Conservation (phyloP, 2,113 vertebrate genomes). For the Benitochromis conjunctus region DNA sequence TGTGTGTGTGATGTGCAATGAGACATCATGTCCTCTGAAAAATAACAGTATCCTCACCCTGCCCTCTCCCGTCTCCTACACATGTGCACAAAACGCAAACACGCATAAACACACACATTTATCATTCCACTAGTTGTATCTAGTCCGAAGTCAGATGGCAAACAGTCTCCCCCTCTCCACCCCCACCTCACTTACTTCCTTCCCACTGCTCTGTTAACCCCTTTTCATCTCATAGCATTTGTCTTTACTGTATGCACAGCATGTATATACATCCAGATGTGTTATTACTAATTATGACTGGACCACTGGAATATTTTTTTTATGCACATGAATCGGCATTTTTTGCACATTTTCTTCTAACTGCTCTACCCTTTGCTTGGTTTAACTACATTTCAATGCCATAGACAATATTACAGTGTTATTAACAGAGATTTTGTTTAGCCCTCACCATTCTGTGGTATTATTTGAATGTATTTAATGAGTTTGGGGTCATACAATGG, state of each 20-base stretch:
- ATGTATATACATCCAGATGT: neutral
- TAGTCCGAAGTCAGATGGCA: slow-evolving; percentile 11
- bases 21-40: slow-evolving; percentile 76
- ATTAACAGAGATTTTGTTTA: neutral
- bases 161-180: neutral
- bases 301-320: neutral
- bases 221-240: neutral
- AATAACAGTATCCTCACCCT: slow-evolving; percentile 68
- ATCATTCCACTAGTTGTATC: slow-evolving; percentile 28
- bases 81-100: slow-evolving; percentile 45
- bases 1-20: slow-evolving; percentile 69
- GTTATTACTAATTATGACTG: neutral
- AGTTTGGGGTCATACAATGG: neutral
- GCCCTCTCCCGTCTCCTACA: slow-evolving; percentile 38
- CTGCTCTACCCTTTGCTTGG: neutral
- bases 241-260: neutral
- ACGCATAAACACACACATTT: slow-evolving; percentile 30
- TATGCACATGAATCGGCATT: neutral
- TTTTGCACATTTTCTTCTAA: neutral
- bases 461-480: neutral
- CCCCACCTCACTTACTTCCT: neutral
- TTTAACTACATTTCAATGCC: neutral
- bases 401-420: neutral
- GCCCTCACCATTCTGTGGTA: neutral
- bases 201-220: neutral